Percentiles rank a stretch among this genome's conserved stretches.
Conservation (phyloP, 1,140 invertebrate species). For the Atta texana region DNA sequence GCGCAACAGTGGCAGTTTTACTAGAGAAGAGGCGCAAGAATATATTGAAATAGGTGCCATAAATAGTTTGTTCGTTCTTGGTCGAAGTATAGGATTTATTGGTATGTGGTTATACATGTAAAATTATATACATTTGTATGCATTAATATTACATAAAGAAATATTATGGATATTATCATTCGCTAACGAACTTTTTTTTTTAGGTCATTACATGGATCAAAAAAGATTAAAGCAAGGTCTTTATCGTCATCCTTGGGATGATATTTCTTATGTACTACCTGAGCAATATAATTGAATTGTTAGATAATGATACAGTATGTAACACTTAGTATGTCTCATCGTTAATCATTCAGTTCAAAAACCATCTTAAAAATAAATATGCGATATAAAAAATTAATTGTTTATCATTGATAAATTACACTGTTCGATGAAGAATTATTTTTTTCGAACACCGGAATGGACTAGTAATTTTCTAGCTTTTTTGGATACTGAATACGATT, state of each 20-base stretch:
- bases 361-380: constrained; percentile 28
- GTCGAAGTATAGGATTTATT: constrained; percentile 99
- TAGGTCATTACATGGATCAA: constrained; percentile 99
- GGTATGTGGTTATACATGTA: constrained; percentile 87
- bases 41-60: constrained; percentile 99
- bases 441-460: no score
- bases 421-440: no score
- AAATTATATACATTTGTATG: background rate
- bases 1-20: constrained; percentile 96
- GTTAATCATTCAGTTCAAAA: background rate
- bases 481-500: no score
- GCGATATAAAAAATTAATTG: background rate
- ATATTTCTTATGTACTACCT: constrained; percentile 99
- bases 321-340: background rate
- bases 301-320: constrained; percentile 24
- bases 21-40: constrained; percentile 98
- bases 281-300: constrained; percentile 88
- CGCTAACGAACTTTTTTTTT: constrained; percentile 58
- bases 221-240: constrained; percentile 99
- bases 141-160: background rate
- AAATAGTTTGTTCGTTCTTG: constrained; percentile 99
- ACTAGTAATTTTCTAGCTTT: no score
- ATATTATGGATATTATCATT: background rate
- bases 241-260: constrained; percentile 99
- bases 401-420: background rate